Conservation (phyloP, 2,113 vertebrate genomes). For the Forbesichthys papilliferus region DNA sequence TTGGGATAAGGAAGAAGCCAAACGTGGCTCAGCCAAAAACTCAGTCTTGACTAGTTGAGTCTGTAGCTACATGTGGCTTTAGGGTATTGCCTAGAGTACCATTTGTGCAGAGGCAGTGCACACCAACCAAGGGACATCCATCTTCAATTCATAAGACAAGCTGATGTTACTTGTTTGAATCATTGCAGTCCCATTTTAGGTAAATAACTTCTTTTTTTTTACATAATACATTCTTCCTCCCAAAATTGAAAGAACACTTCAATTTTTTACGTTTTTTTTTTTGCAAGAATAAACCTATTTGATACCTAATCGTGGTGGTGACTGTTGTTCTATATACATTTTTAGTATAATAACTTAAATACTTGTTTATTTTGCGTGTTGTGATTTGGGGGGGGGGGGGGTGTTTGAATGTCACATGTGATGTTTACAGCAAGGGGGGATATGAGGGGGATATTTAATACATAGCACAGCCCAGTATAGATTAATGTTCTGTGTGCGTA, state of each 20-base stretch:
- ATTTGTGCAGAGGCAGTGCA: constrained; percentile 21
- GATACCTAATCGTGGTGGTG: background rate
- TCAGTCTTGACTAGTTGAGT: constrained; percentile 19
- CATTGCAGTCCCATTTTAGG: too few relatives aligned
- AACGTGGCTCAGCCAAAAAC: constrained; percentile 23
- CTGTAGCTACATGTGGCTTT: background rate
- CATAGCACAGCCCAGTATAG: too few relatives aligned
- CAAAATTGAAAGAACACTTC: background rate
- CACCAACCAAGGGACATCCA: background rate
- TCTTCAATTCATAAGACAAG: background rate
- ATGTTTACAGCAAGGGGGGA: too few relatives aligned
- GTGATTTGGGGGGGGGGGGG: too few relatives aligned
- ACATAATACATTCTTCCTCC: constrained; percentile 55
- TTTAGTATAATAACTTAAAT: too few relatives aligned
- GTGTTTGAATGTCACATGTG: too few relatives aligned
- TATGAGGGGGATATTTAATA: too few relatives aligned
- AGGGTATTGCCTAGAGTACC: background rate
- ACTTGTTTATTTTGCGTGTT: too few relatives aligned
- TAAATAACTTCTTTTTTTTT: constrained; percentile 6
- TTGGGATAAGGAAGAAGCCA: constrained; percentile 27
- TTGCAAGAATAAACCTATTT: too few relatives aligned
- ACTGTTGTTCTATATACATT: too few relatives aligned
- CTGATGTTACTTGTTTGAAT: background rate
- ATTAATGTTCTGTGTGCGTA: too few relatives aligned
- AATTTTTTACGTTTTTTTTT: too few relatives aligned